Percentiles rank a stretch among this genome's conserved stretches.
Conservation (phyloP, 2,113 vertebrate genomes). For the Brachirus orientalis region DNA sequence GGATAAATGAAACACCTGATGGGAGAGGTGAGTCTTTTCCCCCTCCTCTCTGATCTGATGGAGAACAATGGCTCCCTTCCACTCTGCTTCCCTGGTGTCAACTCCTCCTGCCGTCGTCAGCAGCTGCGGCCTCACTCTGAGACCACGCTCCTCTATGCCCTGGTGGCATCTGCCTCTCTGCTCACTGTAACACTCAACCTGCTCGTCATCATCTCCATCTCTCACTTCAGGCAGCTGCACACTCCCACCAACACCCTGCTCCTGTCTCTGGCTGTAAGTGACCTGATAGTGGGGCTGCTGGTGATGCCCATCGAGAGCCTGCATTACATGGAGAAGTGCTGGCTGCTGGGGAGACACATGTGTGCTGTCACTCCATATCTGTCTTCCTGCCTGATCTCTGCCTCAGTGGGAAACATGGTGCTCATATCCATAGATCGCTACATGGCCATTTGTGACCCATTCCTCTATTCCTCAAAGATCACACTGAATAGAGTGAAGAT, state of each 20-base stretch:
- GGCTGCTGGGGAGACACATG: constrained; percentile 43
- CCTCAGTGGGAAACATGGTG: constrained; percentile 36
- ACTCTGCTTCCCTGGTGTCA: constrained; percentile 48
- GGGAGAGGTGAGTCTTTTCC: background rate
- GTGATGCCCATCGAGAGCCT: constrained; percentile 41
- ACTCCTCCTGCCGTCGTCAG: constrained; percentile 45
- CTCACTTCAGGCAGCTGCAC: constrained; percentile 69
- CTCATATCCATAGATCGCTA: constrained; percentile 42
- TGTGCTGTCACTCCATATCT: constrained; percentile 42
- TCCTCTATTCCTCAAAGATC: constrained; percentile 40
- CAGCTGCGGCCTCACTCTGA: background rate
- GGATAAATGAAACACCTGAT: constrained; percentile 13
- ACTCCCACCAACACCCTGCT: constrained; percentile 72
- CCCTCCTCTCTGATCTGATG: constrained; percentile 14
- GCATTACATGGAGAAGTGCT: constrained; percentile 33
- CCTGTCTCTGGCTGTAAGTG: constrained; percentile 30
- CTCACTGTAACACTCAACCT: constrained; percentile 42
- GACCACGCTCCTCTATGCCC: constrained; percentile 2
- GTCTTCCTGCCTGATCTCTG: accelerated
- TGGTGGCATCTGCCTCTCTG: constrained; percentile 22
- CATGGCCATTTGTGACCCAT: constrained; percentile 44
- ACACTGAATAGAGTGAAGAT: constrained; percentile 10
- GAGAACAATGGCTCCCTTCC: background rate
- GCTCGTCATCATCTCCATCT: constrained; percentile 45
- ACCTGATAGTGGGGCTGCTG: constrained; percentile 45